phyloP scores from a whole-genome alignment of 2,797 vertebrate genomes.

The Staurois parvus region DNA sequence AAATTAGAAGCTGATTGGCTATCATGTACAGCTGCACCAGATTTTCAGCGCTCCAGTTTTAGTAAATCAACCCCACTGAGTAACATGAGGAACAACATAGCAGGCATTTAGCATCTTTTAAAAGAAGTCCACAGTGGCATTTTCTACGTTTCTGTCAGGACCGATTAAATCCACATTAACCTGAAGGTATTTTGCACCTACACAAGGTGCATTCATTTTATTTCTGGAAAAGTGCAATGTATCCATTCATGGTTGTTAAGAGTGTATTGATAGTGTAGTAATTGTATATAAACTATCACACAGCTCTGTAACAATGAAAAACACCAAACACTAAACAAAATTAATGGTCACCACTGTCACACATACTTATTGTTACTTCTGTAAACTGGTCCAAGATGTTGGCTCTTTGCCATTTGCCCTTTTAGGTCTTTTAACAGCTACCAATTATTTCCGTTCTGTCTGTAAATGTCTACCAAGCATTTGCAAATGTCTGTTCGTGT shows the following conservation, averaged over 20 bases:
- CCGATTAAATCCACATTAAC: too few species aligned
- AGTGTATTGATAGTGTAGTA: conserved; percentile 16
- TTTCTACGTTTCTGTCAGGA: too few species aligned
- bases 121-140: too few species aligned
- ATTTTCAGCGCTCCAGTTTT: too few species aligned
- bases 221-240: conserved; percentile 30
- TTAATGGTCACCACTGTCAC: not conserved
- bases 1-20: too few species aligned
- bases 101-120: too few species aligned
- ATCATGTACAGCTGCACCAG: too few species aligned
- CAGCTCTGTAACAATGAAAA: conserved; percentile 6
- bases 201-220: not conserved
- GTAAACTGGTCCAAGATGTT: not conserved
- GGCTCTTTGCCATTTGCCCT: too few species aligned
- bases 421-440: too few species aligned
- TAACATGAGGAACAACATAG: too few species aligned
- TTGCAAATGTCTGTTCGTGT: not conserved
- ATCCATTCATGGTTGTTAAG: conserved; percentile 11
- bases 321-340: not conserved
- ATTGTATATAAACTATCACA: conserved; percentile 24
- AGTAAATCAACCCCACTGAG: too few species aligned
- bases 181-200: not conserved
- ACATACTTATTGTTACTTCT: conserved; percentile 13
- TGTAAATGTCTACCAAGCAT: not conserved
- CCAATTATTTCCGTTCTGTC: not conserved